A percentile compares a stretch with the other conserved stretches of the same genome.
These are phyloP conservation scores for Sander lucioperca DNA, from an alignment of 2,113 vertebrate species.

Conservation along the genomic window DNA sequence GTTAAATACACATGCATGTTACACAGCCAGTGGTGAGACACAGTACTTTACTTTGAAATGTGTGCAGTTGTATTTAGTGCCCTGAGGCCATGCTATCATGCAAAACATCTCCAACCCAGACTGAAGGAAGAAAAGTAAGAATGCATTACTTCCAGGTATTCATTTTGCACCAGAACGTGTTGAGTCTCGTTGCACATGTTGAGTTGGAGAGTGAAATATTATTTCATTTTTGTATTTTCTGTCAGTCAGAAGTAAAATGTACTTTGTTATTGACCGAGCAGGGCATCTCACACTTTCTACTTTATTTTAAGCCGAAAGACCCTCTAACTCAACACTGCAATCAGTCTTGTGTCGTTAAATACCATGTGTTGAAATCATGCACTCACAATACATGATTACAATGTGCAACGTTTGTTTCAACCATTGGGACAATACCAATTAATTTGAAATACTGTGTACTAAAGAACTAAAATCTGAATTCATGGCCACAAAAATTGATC, in stretches of 20 bases:
- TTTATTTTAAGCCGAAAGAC: background rate
- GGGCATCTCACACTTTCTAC: no score
- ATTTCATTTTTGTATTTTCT: slow-evolving; percentile 11
- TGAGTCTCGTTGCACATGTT: slow-evolving; percentile 38
- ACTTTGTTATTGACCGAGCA: background rate
- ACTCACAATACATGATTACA: background rate
- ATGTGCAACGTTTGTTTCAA: background rate
- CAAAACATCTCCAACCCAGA: slow-evolving; percentile 46
- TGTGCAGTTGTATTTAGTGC: slow-evolving; percentile 7
- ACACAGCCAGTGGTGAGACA: background rate
- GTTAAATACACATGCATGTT: background rate
- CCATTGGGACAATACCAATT: background rate
- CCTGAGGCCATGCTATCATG: slow-evolving; percentile 47
- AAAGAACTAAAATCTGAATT: background rate
- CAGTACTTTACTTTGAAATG: background rate
- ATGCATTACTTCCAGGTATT: slow-evolving; percentile 62
- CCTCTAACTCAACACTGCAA: background rate
- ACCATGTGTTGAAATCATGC: background rate
- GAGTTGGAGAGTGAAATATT: background rate
- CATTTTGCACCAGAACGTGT: slow-evolving; percentile 63
- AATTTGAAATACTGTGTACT: background rate
- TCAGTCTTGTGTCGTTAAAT: background rate
- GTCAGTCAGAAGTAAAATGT: background rate
- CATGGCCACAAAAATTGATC: background rate
- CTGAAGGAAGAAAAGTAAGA: slow-evolving; percentile 24